A percentile compares a stretch with the other conserved stretches of the same genome.
Conservation (phyloP, 1,140 invertebrate genomes). For the Drosophila parabipectinata region DNA sequence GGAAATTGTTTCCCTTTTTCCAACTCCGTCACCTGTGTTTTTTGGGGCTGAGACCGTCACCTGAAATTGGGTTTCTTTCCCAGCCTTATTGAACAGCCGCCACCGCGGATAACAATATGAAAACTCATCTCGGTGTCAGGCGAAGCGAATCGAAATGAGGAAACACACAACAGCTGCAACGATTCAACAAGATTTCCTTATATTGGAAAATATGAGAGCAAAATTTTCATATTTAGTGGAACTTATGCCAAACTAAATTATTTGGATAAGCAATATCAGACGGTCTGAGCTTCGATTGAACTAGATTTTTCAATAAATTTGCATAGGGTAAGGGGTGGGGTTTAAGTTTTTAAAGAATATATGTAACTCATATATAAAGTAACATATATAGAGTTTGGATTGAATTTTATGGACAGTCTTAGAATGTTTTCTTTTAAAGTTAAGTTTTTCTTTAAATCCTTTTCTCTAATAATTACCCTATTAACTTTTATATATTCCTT, state of each 20-base stretch:
- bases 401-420: not conserved
- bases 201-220: constrained; percentile 64
- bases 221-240: constrained; percentile 49
- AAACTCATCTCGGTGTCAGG: constrained; percentile 26
- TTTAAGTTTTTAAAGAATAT: not conserved
- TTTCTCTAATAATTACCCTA: too few relatives aligned
- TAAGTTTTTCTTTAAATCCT: not conserved
- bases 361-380: not conserved
- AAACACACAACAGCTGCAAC: constrained; percentile 53
- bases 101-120: constrained; percentile 51
- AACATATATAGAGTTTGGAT: not conserved
- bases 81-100: constrained; percentile 62
- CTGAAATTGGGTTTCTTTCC: constrained; percentile 34
- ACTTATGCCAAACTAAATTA: constrained; percentile 14
- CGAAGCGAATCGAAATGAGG: constrained; percentile 55
- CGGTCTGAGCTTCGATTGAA: constrained; percentile 29
- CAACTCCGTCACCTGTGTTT: constrained; percentile 39
- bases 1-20: constrained; percentile 7
- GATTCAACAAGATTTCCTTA: constrained; percentile 37
- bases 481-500: too few relatives aligned
- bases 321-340: constrained; percentile 47
- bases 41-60: constrained; percentile 17
- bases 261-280: constrained; percentile 2
- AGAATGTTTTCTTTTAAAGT: not conserved
- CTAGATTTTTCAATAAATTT: constrained; percentile 45